Base-by-base conservation (phyloP, 2,888 invertebrate genomes). In the Spicauda simplicius region DNA sequence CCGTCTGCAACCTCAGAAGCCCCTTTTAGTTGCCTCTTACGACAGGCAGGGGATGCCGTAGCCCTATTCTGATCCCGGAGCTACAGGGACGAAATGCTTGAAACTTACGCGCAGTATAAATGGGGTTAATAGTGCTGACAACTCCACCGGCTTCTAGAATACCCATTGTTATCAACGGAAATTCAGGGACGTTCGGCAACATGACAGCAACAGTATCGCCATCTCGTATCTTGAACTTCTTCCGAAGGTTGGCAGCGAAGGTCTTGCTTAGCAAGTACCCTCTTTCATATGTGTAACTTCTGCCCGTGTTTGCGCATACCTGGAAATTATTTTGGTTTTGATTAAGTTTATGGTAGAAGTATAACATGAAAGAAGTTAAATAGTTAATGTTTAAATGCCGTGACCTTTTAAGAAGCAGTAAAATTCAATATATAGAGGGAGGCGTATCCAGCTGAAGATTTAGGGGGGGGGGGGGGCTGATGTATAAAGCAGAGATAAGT, bases 121-220 rank as follows among this genome's bases (percentile, higher is more conserved):
- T 82, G 0, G 97, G 96, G 88, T 97, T 97, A 8, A 97, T 91
- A 0, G 96, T 95, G 0, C 97, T 96, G 3, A 96, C 94, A 12
- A 95, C 79, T 0, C 96, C 88, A 0, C 96, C 96, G 54, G 96
- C 97, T 76, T 95, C 95, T 37, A 96, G 76, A 33, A 95, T 93
- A 0, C 96, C 97, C 77, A 97, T 79, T 11, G 94, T 82, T 1
- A 95, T 94, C 14, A 97, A 87, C 0, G 96, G 94, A 78, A 94
- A 96, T 84, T 97, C 97, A 0, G 97, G 97, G 25, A 95, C 77
- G 81, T 97, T 97, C 0, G 97, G 97, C 65, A 97, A 79, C 77
- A 97, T 94, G 7, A 97, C 75, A 0, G 96, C 96, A 0, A 97
- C 83, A 0, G 96, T 94, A 76, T 97, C 96, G 0, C 95, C 95